A percentile compares a stretch with the other conserved stretches of the same genome.
Conservation (phyloP, 2,888 invertebrate species). For the Heliconius charithonia region DNA sequence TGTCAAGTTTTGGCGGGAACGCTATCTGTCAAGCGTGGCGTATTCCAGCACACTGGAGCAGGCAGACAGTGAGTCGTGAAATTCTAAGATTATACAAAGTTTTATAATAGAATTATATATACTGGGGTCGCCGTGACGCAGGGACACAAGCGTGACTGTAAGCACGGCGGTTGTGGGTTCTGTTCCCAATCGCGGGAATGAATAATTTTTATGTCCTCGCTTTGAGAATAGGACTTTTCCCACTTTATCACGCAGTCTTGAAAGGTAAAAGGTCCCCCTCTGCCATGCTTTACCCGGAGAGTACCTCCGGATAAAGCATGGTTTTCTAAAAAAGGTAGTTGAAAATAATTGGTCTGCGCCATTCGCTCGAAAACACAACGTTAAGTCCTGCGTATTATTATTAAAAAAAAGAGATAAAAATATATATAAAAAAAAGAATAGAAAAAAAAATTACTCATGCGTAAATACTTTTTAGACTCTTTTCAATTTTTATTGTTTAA, state of each 20-base stretch:
- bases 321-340: too few relatives aligned
- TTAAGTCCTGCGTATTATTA: too few relatives aligned
- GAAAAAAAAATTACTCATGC: too few relatives aligned
- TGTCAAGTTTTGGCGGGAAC: slow-evolving; percentile 33
- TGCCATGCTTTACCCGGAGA: too few relatives aligned
- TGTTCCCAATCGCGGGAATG: background rate
- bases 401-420: too few relatives aligned
- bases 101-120: background rate
- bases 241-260: too few relatives aligned
- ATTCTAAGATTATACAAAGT: slow-evolving; percentile 43
- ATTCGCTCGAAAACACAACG: background rate
- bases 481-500: background rate
- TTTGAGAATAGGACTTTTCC: background rate
- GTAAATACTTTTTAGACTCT: too few relatives aligned
- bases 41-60: slow-evolving; percentile 48
- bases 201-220: background rate
- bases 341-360: too few relatives aligned
- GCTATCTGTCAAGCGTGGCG: slow-evolving; percentile 41
- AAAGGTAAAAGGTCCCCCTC: too few relatives aligned
- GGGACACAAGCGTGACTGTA: background rate
- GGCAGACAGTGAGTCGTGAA: slow-evolving; percentile 41
- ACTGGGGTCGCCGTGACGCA: background rate
- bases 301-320: too few relatives aligned
- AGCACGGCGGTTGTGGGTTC: background rate
- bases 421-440: too few relatives aligned